Evolutionary conservation across 2,888 invertebrate species (phyloP), one percentile per base, ranked within the genome.

Genomic region (Apamea crenata): DNA sequence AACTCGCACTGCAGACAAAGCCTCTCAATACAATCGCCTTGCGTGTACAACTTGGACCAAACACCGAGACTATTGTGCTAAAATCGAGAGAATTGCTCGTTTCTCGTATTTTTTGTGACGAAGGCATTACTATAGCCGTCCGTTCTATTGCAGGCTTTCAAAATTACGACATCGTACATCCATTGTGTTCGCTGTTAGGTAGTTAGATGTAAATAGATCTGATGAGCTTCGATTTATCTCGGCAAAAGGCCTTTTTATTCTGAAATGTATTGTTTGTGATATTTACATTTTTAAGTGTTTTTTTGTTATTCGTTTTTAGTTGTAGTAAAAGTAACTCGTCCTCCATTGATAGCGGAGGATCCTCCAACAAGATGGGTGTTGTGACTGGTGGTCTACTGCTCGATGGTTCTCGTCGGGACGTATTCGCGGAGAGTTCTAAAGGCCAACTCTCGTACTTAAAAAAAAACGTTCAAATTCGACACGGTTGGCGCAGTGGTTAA

Each of bases 61-160:
- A 56, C 66, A 40, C 71, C 40, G 74, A 80, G 76, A 87, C 90
- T 91, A 91, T 93, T 93, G 90, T 90, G 89, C 89, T 86, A 87
- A 89, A 92, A 90, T 91, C 87, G 88, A 87, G 91, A 89, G 89
- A 92, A 92, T 92, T 90, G 89, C 89, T 86, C 91, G 88, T 88
- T 91, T 81, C 84, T 87, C 87, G 77, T 71, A 73, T 91, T 93
- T 93, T 93, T 92, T 93, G 89, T 89, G 87, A 85, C 81, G 83
- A 85, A 80, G 77, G 87, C 88, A 91, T 93, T 91, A 91, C 83
- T 88, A 86, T 81, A 77, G 80, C 79, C 85, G 73, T 80, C 44
- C 69, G 8, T 83, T 75, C 79, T 75, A 88, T 84, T 70, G 70
- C 84, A 69, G 73, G 68, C 75, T 77, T 85, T 81, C 77, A 85